phyloP scores from a whole-genome alignment of 2,888 invertebrate species.

The Hipparchia sbordonii region DNA sequence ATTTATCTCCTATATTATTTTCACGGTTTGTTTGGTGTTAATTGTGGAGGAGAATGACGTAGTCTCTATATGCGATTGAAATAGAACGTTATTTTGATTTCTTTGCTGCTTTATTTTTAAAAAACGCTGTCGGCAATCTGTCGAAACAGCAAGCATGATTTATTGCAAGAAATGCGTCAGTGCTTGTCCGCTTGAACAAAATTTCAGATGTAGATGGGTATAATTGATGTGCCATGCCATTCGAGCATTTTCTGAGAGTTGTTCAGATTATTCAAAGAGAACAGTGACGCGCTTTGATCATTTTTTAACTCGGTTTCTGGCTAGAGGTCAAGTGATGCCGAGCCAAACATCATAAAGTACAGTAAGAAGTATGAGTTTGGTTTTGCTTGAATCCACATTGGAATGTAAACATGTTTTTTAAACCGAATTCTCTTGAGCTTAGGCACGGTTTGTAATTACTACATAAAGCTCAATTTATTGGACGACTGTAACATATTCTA shows the following conservation, averaged over 20 bases:
- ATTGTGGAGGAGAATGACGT: conserved; percentile 5
- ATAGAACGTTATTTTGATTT: conserved; percentile 9
- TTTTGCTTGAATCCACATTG: background rate
- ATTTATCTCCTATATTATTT: background rate
- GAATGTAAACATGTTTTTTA: background rate
- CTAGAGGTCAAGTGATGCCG: conserved; percentile 21
- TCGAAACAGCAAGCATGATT: conserved; percentile 45
- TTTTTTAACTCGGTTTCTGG: conserved; percentile 19
- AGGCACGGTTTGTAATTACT: background rate
- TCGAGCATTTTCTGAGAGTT: conserved; percentile 41
- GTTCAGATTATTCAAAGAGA: conserved; percentile 39
- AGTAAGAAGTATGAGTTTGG: background rate
- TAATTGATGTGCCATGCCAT: conserved; percentile 44
- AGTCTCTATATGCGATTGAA: background rate
- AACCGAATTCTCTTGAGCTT: background rate
- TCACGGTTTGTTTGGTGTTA: background rate
- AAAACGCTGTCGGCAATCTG: conserved; percentile 31
- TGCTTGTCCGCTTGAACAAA: background rate
- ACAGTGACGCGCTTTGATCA: conserved; percentile 32
- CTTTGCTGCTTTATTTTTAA: background rate
- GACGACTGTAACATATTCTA: background rate
- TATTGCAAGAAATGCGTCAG: conserved; percentile 36
- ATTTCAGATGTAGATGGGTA: conserved; percentile 36
- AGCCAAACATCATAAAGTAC: conserved; percentile 15
- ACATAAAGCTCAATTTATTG: background rate